These are phyloP conservation scores for Oscheius sp. DNA, from an alignment of 2,888 invertebrate genomes.

Conservation along the genomic window DNA sequence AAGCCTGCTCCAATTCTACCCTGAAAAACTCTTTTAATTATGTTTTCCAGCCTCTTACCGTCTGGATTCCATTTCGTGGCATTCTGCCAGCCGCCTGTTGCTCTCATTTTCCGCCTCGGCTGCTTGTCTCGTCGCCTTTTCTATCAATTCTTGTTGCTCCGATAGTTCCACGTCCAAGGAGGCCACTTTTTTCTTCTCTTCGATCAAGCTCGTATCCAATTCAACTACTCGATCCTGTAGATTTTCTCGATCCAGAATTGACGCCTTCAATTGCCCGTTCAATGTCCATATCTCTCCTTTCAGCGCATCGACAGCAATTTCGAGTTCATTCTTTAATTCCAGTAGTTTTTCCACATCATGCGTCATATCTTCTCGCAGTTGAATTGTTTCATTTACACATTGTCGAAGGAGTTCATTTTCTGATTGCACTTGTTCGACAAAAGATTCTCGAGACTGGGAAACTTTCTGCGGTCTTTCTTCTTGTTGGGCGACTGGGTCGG, in stretches of 20 bases:
- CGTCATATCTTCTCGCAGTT: slow-evolving; percentile 38
- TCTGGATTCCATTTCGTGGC: slow-evolving; percentile 58
- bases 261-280: slow-evolving; percentile 66
- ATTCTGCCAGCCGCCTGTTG: slow-evolving; percentile 59
- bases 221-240: slow-evolving; percentile 48
- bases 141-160: slow-evolving; percentile 57
- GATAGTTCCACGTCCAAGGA: slow-evolving; percentile 54
- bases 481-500: no score
- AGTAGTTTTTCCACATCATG: slow-evolving; percentile 44
- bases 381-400: slow-evolving; percentile 39
- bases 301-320: slow-evolving; percentile 63
- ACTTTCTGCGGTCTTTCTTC: no score
- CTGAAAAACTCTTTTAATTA: slow-evolving; percentile 29
- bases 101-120: slow-evolving; percentile 62
- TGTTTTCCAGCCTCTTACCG: slow-evolving; percentile 26
- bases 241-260: slow-evolving; percentile 50
- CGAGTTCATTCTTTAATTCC: slow-evolving; percentile 63
- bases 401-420: slow-evolving; percentile 42
- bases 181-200: slow-evolving; percentile 53
- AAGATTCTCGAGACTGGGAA: no score
- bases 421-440: slow-evolving; percentile 4
- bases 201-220: slow-evolving; percentile 46
- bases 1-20: slow-evolving; percentile 61
- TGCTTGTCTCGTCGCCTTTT: slow-evolving; percentile 55
- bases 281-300: slow-evolving; percentile 69